Evolutionary conservation across 2,888 invertebrate genomes (phyloP), one percentile per base, ranked within the genome.

Genomic region (Andricus curvator): DNA sequence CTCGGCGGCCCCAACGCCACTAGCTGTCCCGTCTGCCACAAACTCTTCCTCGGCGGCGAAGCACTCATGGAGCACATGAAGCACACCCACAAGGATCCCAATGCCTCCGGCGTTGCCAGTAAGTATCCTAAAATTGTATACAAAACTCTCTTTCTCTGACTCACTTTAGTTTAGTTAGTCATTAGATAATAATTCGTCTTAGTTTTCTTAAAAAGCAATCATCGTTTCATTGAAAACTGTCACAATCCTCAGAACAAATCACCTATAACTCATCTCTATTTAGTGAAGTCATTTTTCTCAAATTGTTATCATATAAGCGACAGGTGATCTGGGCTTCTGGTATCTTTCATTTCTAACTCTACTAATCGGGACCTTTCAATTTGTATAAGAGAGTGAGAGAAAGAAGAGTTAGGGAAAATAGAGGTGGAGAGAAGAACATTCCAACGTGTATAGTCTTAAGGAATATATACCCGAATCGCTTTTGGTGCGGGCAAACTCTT

Each of bases 41-140:
- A 98, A 94, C 96, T 98, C 93, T 97, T 98, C 94, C 96, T 98
- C 90, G 97, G 97, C 88, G 97, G 97, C 86, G 98, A 98, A 94
- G 97, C 97, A 80, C 95, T 98, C 83, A 97, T 98, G 95, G 98
- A 98, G 93, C 98, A 98, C 93, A 98, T 98, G 98, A 98, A 98
- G 94, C 97, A 97, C 93, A 97, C 97, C 79, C 98, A 98, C 94
- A 98, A 98, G 95, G 98, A 98, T 91, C 98, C 97, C 62, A 97
- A 97, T 93, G 96, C 97, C 87, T 96, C 96, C 88, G 97, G 97
- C 92, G 97, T 97, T 94, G 96, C 97, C 94, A 97, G 97, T 97
- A 96, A 96, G 96, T 96, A 93, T 92, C 86, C 33, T 74, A 20
- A 74, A 74, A 81, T 84, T 56, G 64, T 65, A n/a, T 78, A 80